Evolutionary conservation across 2,888 invertebrate species (phyloP), one percentile per base, ranked within the genome.

Genomic region (Dorcus hopei): DNA sequence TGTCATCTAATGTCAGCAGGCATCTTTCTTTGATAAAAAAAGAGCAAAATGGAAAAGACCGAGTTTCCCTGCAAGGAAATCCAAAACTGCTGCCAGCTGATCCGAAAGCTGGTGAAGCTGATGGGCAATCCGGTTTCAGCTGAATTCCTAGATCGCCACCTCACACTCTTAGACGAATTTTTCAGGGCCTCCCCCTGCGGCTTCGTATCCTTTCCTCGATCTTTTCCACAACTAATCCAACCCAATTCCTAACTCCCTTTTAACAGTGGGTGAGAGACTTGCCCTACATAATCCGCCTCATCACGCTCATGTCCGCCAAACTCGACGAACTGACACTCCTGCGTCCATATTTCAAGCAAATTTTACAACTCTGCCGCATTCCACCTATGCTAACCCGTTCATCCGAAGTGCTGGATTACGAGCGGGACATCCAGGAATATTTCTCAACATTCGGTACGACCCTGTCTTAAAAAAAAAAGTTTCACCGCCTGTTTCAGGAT

Each of bases 181-280:
- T 45, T 67, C n/a, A 47, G 56, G 33, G 54, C 60, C n/a, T 62
- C 56, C 16, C 50, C 50, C 7, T 49, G 54, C 40, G 67, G 59
- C 33, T 61, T 65, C 61, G 67, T 67, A 67, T 65, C 59, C 64
- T 64, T 52, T 51, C 33, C 4, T 3, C 1, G 5, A 1, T 48
- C 11, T 8, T 26, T 4, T 0, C 19, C 26, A 33, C 26, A 33
- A 33, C 7, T 4, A 33, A 33, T 48, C 59, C 56, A 62, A 52
- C 50, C 55, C 56, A 59, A 52, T 41, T n/a, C 48, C 54, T 64
- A 14, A 42, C 14, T 54, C 42, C 42, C 49, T 11, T 54, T 33
- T 47, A 42, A 9, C 57, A 80, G 80, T 73, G 71, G 59, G 58
- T 79, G 6, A 68, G 64, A 59, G 73, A 79, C 57, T 67, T 80